Conservation (phyloP, 2,888 invertebrate species). For the Archaeoteleia sp. region DNA sequence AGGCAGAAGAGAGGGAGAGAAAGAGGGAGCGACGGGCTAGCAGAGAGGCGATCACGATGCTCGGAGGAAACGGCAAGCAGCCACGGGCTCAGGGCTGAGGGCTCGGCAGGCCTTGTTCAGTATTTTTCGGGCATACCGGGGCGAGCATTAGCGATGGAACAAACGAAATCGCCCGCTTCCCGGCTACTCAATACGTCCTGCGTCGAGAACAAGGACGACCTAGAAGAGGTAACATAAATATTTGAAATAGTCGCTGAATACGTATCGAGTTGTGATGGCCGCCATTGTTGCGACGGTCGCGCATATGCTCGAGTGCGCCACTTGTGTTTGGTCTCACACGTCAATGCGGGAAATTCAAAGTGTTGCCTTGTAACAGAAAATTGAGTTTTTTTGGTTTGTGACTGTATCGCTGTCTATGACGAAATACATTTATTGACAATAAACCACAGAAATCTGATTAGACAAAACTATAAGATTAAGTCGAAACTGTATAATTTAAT, state of each 20-base stretch:
- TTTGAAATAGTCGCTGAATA: constrained; percentile 70
- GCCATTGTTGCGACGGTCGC: constrained; percentile 77
- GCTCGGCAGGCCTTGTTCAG: constrained; percentile 67
- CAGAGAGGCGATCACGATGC: constrained; percentile 68
- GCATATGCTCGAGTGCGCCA: constrained; percentile 76
- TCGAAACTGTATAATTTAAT: no score
- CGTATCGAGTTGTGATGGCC: constrained; percentile 69
- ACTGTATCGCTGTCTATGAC: no score
- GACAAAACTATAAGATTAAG: no score
- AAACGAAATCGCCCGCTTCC: constrained; percentile 76
- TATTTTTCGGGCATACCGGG: constrained; percentile 57
- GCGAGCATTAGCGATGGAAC: constrained; percentile 71
- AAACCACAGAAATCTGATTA: no score
- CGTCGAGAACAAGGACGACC: constrained; percentile 92
- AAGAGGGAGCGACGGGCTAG: constrained; percentile 57
- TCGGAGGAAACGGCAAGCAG: constrained; percentile 70
- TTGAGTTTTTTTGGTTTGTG: constrained; percentile 49
- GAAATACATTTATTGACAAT: no score
- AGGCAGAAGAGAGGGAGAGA: constrained; percentile 53
- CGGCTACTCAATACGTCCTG: constrained; percentile 88
- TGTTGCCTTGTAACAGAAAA: constrained; percentile 28
- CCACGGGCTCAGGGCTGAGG: constrained; percentile 73
- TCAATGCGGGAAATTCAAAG: constrained; percentile 64
- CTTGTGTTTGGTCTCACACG: constrained; percentile 56
- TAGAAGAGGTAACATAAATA: constrained; percentile 86